Evolutionary conservation across 2,797 vertebrate species (phyloP).

Genomic region (Euphonia xanthogaster): DNA sequence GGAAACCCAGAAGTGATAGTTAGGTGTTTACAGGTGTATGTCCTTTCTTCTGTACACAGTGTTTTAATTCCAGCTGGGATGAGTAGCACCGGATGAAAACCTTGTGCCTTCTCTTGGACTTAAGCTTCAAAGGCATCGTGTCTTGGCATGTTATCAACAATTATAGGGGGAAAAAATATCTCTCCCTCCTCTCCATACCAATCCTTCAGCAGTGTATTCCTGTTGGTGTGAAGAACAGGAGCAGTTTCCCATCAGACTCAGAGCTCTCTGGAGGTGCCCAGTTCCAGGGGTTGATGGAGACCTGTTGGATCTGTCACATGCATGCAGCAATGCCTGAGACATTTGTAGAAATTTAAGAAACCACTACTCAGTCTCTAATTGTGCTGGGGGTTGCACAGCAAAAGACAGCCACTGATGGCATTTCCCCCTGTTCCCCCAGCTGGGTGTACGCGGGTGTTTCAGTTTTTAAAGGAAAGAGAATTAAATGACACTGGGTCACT

Average conservation of each 20-base stretch:
- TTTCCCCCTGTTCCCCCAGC: not conserved
- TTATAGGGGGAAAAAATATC: not conserved
- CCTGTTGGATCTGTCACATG: not conserved
- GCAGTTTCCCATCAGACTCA: not conserved
- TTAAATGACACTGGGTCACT: not conserved
- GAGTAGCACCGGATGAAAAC: not conserved
- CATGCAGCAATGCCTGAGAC: not conserved
- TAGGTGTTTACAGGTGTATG: not conserved
- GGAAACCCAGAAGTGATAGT: not conserved
- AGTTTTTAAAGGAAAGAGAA: not conserved
- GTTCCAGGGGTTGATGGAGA: not conserved
- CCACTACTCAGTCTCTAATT: not conserved
- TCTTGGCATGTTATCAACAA: not conserved
- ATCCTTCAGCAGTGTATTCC: not conserved
- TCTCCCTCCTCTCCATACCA: not conserved
- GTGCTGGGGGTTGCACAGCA: not conserved
- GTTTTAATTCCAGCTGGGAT: not conserved
- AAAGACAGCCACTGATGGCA: not conserved
- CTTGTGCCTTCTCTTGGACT: not conserved
- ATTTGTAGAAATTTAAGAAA: not conserved
- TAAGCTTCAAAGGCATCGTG: not conserved
- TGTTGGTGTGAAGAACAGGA: not conserved
- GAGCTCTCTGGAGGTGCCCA: not conserved
- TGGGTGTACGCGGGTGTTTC: not conserved
- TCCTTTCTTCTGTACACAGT: not conserved